Conservation (phyloP, 2,797 vertebrate species). For the Novumbra hubbsi region DNA sequence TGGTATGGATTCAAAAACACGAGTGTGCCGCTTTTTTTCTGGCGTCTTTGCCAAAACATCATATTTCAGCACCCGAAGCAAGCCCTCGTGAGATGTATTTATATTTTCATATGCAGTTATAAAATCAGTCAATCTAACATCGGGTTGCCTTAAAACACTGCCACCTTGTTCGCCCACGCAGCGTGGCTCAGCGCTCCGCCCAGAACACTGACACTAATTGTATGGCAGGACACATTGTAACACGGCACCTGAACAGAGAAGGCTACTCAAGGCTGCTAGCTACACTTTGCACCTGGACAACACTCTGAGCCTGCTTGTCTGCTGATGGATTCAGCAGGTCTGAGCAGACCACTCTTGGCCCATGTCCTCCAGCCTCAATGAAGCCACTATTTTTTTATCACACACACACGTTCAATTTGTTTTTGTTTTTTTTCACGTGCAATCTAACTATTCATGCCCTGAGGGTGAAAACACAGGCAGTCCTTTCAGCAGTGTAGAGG, state of each 20-base stretch:
- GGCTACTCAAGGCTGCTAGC: slow-evolving; percentile 13
- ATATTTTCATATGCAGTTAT: slow-evolving; percentile 29
- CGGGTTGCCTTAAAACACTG: slow-evolving; percentile 6
- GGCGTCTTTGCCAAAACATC: slow-evolving; percentile 29
- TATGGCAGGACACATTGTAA: slow-evolving; percentile 40
- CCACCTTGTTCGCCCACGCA: slow-evolving; percentile 6
- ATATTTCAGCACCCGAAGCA: slow-evolving; percentile 25
- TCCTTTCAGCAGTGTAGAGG: slow-evolving; percentile 26
- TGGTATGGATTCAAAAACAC: neutral
- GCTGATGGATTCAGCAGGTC: neutral
- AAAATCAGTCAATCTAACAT: slow-evolving; percentile 15
- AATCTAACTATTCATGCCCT: slow-evolving; percentile 13
- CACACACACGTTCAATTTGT: neutral
- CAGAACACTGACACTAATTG: slow-evolving; percentile 30
- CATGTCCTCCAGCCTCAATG: neutral
- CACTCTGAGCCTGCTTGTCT: neutral
- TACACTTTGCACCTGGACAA: slow-evolving; percentile 25
- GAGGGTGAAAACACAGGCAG: slow-evolving; percentile 26
- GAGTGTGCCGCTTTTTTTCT: neutral
- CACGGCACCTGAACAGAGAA: slow-evolving; percentile 38
- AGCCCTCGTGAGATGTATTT: slow-evolving; percentile 21
- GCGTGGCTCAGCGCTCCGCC: neutral
- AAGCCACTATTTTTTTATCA: neutral
- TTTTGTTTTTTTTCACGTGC: neutral
- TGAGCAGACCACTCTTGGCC: neutral